Percentiles rank a stretch among this genome's conserved stretches.
Evolutionary conservation across 2,888 invertebrate genomes (phyloP).

Genomic region (Chironomus riparius): DNA sequence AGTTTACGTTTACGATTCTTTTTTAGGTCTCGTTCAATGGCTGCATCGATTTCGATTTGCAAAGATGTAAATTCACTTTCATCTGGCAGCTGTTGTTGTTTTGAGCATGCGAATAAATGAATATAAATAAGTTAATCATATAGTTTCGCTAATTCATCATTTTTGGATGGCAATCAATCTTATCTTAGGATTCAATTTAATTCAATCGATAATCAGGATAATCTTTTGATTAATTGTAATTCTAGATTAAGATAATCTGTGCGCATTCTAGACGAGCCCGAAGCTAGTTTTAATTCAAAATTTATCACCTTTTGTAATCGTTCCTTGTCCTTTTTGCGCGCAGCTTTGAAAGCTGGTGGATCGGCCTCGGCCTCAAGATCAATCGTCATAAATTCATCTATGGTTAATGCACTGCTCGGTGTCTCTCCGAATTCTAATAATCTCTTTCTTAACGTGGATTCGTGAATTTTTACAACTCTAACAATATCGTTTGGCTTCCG

Average conservation of each 20-base stretch:
- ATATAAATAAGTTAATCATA: neutral
- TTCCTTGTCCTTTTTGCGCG: conserved; percentile 80
- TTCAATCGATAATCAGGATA: no score
- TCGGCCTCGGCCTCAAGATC: conserved; percentile 95
- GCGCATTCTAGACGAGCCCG: neutral
- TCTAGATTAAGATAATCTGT: no score
- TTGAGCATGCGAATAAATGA: neutral
- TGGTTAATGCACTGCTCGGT: conserved; percentile 85
- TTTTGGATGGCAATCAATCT: no score
- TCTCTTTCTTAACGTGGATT: conserved; percentile 82
- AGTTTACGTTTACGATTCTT: conserved; percentile 38
- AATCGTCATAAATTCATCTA: conserved; percentile 95
- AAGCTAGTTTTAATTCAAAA: neutral
- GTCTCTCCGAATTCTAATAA: conserved; percentile 94
- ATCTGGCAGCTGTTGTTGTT: neutral
- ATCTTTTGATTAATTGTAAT: no score
- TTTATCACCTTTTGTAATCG: conserved; percentile 60
- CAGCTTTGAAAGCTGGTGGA: conserved; percentile 69
- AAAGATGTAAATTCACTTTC: conserved; percentile 61
- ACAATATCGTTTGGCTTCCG: conserved; percentile 81
- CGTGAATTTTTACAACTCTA: conserved; percentile 91
- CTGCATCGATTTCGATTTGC: conserved; percentile 78
- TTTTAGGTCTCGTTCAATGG: conserved; percentile 57
- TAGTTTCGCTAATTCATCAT: no score
- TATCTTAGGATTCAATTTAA: no score